These are phyloP conservation scores for Poecilia wingei DNA, from an alignment of 2,797 vertebrate species.

Conservation along the genomic window DNA sequence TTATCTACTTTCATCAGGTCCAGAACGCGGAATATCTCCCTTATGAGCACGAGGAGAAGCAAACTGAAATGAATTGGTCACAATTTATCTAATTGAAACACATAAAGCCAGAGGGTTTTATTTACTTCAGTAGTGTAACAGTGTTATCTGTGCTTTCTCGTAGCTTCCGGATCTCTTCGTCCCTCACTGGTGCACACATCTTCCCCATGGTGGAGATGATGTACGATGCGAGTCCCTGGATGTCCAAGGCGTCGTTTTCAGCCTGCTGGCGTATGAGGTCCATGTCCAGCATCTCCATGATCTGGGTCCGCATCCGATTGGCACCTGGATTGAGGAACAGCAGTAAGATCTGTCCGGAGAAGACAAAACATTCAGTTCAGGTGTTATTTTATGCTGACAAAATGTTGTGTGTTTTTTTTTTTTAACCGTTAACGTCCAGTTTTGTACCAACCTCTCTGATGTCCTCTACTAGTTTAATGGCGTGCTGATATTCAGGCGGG, in stretches of 20 bases:
- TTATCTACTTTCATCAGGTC: conserved; percentile 81
- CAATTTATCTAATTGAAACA: not conserved
- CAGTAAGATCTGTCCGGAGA: conserved; percentile 83
- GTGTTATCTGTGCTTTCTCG: conserved; percentile 81
- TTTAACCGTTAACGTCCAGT: not conserved
- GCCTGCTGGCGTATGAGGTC: conserved; percentile 93
- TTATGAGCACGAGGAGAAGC: conserved; percentile 34
- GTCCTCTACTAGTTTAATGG: conserved; percentile 91
- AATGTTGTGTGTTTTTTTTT: not conserved
- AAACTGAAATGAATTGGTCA: not conserved
- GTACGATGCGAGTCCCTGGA: conserved; percentile 89
- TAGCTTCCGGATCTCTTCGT: conserved; percentile 88
- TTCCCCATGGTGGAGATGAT: conserved; percentile 92
- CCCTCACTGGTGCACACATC: conserved; percentile 89
- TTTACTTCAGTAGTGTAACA: conserved; percentile 85
- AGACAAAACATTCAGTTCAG: not conserved
- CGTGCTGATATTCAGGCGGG: conserved; percentile 89
- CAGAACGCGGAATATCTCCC: conserved; percentile 83
- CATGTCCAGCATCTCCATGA: conserved; percentile 91
- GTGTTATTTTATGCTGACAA: not conserved
- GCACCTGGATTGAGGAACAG: conserved; percentile 91
- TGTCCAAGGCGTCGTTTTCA: conserved; percentile 89
- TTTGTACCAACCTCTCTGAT: conserved; percentile 87
- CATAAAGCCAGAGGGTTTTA: not conserved
- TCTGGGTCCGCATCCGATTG: conserved; percentile 91